phyloP scores from a whole-genome alignment of 2,797 vertebrate species.

The Alcedo quadribrachys region DNA sequence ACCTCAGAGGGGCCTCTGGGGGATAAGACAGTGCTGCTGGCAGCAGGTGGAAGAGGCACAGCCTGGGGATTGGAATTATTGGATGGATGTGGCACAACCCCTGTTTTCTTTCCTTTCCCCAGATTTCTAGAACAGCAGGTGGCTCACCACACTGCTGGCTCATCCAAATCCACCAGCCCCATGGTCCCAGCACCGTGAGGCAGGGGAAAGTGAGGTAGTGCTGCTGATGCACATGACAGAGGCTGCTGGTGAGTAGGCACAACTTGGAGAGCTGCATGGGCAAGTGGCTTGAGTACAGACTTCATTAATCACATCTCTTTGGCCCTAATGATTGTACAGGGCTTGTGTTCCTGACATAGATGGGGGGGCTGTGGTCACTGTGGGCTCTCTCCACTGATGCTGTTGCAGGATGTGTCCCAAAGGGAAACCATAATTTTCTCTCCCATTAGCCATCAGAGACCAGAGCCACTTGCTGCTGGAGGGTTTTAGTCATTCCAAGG shows the following conservation, averaged over 20 bases:
- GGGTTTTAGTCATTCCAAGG: neutral
- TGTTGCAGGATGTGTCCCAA: neutral
- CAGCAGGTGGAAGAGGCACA: neutral
- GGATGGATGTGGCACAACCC: neutral
- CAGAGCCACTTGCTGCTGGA: accelerated
- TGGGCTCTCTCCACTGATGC: neutral
- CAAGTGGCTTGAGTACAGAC: accelerated
- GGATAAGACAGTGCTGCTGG: neutral
- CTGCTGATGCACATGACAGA: accelerated
- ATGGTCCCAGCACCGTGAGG: neutral
- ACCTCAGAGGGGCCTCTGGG: accelerated
- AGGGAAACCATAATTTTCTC: neutral
- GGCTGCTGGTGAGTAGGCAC: accelerated
- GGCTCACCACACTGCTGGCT: neutral
- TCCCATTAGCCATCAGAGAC: neutral
- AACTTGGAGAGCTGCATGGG: neutral
- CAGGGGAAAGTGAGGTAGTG: neutral
- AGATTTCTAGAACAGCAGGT: neutral
- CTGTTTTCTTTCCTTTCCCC: neutral
- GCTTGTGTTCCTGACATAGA: neutral
- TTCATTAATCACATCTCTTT: neutral
- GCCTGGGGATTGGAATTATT: accelerated
- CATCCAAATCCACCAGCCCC: neutral
- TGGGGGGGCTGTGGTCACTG: accelerated
- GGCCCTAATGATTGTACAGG: accelerated